phyloP scores from a whole-genome alignment of 64 coral and sea anemone species.

The Catalaphyllia jardinei region DNA sequence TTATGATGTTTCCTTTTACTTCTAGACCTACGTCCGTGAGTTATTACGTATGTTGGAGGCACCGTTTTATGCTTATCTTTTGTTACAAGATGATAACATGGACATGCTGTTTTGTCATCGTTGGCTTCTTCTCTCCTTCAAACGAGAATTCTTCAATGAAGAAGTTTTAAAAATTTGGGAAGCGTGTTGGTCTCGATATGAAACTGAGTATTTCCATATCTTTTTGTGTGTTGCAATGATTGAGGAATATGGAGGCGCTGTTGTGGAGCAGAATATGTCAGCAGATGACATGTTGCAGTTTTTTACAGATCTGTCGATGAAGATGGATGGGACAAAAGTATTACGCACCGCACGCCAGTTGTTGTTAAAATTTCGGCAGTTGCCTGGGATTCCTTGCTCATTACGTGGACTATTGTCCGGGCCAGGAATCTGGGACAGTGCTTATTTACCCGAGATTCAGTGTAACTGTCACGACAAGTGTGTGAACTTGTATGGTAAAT shows the following conservation, averaged over 20 bases:
- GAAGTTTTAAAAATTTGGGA: constrained; percentile 91
- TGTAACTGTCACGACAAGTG: constrained; percentile 72
- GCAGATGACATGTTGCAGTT: constrained; percentile 91
- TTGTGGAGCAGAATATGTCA: constrained; percentile 66
- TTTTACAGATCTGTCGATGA: constrained; percentile 95
- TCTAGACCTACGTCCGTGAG: constrained; percentile 87
- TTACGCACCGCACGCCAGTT: constrained; percentile 78
- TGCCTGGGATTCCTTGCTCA: constrained; percentile 89
- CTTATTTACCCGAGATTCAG: constrained; percentile 85
- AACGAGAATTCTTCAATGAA: constrained; percentile 95
- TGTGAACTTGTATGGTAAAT: background rate
- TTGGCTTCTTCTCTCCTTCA: constrained; percentile 95
- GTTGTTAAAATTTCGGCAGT: constrained; percentile 82
- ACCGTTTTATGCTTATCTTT: constrained; percentile 85
- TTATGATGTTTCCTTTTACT: background rate
- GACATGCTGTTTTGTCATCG: constrained; percentile 97
- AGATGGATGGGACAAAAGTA: constrained; percentile 93
- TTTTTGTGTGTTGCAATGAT: constrained; percentile 96
- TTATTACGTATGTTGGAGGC: constrained; percentile 71
- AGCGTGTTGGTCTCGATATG: constrained; percentile 96
- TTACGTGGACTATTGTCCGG: constrained; percentile 91
- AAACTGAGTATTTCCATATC: constrained; percentile 98
- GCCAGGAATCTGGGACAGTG: constrained; percentile 96
- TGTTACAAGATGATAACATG: constrained; percentile 83
- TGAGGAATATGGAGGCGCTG: constrained; percentile 75